Percentiles rank a stretch among this genome's conserved stretches.
phyloP scores from a whole-genome alignment of 1,140 invertebrate genomes.

The Oedothorax gibbosus region DNA sequence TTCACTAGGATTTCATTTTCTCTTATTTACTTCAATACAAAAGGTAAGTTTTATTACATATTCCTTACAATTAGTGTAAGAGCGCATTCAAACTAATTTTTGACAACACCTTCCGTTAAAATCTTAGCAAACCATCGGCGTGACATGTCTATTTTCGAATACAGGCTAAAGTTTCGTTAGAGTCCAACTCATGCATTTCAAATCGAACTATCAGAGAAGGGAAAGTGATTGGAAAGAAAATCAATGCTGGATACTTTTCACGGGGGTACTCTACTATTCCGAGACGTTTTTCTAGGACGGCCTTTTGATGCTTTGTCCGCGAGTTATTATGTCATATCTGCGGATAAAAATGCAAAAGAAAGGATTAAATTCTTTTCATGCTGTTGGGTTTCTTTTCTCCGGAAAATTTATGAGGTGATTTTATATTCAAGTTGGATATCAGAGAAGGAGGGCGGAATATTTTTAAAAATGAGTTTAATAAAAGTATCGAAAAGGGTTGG shows the following conservation, averaged over 20 bases:
- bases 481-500: too few species aligned
- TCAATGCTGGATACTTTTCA: constrained; percentile 24
- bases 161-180: constrained; percentile 47
- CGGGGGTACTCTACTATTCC: constrained; percentile 14
- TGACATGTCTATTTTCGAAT: constrained; percentile 47
- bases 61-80: too few species aligned
- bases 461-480: too few species aligned
- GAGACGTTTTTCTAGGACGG: constrained; percentile 3
- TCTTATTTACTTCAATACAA: too few species aligned
- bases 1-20: too few species aligned
- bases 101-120: too few species aligned
- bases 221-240: constrained; percentile 52
- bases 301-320: background rate
- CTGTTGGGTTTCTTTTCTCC: background rate
- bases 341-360: background rate
- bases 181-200: constrained; percentile 58
- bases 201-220: constrained; percentile 42
- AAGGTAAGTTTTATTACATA: too few species aligned
- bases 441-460: too few species aligned
- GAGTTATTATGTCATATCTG: constrained; percentile 22
- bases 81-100: too few species aligned
- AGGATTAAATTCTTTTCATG: background rate
- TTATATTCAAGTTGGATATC: background rate
- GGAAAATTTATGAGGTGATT: background rate
- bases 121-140: background rate